Base-by-base conservation (phyloP, 2,888 invertebrate species). In the Petrolisthes cinctipes region DNA sequence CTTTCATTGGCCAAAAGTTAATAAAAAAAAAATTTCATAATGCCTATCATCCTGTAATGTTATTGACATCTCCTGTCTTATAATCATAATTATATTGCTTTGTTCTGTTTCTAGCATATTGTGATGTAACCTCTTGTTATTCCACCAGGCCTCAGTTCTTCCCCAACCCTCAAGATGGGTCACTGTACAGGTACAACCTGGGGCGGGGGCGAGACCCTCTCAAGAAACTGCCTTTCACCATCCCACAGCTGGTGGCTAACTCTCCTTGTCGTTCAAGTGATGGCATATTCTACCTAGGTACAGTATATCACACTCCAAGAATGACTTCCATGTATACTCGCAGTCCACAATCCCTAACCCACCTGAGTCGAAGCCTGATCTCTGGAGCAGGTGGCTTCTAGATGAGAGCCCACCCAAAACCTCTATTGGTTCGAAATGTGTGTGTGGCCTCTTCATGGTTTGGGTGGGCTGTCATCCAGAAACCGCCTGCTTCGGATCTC, bases 211-310 rank as follows among this genome's bases (percentile, higher is more conserved):
- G 91, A 4, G 93, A 93, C 57, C 93, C 93, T 0, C 94, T 99
- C 7, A 97, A 97, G 93, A 99, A 99, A 92, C 93, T 99, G 53
- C 99, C 99, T 0, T 99, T 98, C 92, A 98, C 98, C 0, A 99
- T 99, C 92, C 99, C 99, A 0, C 97, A 99, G 93, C 93, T 99
- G 90, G 99, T 99, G 0, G 96, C 97, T 1, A 97, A 96, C 91
- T 98, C 99, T 0, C 99, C 99, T 0, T 98, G 99, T 93, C 95
- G 97, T 85, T 98, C 98, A 87, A 96, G 96, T 11, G 99, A 99
- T 93, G 99, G 99, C 4, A 97, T 99, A 92, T 94, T 99, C 14
- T 99, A 99, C 92, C 98, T 98, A 9, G 98, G 98, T 91, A 95
- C 17, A 37, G 37, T 37, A 37, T 37, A 37, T 37, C 85, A 90